Percentiles rank a stretch among this genome's conserved stretches.
These are phyloP conservation scores for Typhlichthys eigenmanni DNA, from an alignment of 2,797 vertebrate genomes.

Conservation along the genomic window DNA sequence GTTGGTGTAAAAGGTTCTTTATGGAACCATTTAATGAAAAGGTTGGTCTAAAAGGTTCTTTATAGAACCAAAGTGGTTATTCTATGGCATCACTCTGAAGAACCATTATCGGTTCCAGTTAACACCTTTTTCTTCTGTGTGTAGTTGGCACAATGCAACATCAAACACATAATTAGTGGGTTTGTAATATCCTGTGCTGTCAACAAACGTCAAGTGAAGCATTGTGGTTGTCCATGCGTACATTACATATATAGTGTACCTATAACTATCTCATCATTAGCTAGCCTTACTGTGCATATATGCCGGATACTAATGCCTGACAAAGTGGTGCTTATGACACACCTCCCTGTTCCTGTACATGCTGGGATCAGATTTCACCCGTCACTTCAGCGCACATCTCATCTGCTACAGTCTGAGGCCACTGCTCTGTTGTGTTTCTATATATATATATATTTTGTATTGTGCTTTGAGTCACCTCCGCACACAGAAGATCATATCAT, in stretches of 20 bases:
- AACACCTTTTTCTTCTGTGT: too few species aligned
- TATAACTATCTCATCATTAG: not conserved
- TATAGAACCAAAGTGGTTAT: too few species aligned
- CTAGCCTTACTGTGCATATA: slow-evolving; percentile 5
- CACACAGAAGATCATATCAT: not conserved
- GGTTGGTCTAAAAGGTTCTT: too few species aligned
- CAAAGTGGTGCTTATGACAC: slow-evolving; percentile 40
- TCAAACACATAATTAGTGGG: not conserved
- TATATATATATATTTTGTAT: not conserved
- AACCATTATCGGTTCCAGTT: too few species aligned
- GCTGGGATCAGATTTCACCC: slow-evolving; percentile 42
- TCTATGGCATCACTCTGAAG: too few species aligned
- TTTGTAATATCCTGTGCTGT: slow-evolving; percentile 2
- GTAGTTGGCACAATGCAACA: too few species aligned
- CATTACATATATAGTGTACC: slow-evolving; percentile 10
- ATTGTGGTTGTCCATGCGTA: slow-evolving; percentile 2
- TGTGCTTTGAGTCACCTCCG: not conserved
- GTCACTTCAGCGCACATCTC: slow-evolving; percentile 19
- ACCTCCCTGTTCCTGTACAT: slow-evolving; percentile 33
- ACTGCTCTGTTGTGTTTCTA: not conserved
- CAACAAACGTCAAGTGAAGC: slow-evolving; percentile 3
- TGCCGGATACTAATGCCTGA: not conserved
- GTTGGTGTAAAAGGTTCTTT: too few species aligned
- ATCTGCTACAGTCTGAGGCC: slow-evolving; percentile 8
- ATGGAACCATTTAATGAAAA: too few species aligned